phyloP scores from a whole-genome alignment of 1,140 invertebrate species.

The Anadara kagoshimensis region DNA sequence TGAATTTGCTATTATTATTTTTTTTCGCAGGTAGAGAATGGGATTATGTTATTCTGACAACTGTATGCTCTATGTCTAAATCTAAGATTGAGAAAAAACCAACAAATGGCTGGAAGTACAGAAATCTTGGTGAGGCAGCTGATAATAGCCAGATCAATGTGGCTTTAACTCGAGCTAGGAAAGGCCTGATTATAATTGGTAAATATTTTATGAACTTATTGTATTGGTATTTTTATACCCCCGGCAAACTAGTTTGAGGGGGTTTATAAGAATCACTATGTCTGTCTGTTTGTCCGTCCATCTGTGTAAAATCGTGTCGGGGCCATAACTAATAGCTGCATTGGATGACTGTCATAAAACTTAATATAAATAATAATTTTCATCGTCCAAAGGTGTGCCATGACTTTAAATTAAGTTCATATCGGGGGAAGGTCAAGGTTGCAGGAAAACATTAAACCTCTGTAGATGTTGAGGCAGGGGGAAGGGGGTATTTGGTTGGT shows the following conservation, averaged over 20 bases:
- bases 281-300: no score
- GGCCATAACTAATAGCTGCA: no score
- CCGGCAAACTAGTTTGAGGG: no score
- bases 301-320: no score
- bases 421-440: no score
- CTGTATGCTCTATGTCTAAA: constrained; percentile 36
- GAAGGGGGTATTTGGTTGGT: not conserved
- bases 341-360: no score
- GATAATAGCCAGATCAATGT: constrained; percentile 53
- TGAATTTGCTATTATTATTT: not conserved
- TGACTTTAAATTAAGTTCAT: no score
- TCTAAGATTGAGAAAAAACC: constrained; percentile 47
- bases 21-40: constrained; percentile 40
- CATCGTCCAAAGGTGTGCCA: no score
- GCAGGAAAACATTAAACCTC: no score
- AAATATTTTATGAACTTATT: constrained; percentile 11
- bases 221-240: not conserved
- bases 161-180: constrained; percentile 53
- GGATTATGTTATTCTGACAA: constrained; percentile 52
- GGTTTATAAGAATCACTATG: no score
- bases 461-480: no score
- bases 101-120: constrained; percentile 41
- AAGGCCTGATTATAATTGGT: constrained; percentile 57
- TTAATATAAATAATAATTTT: no score
- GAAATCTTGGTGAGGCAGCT: constrained; percentile 48